Base-by-base conservation (phyloP, 2,888 invertebrate species). In the Andrena praecox region DNA sequence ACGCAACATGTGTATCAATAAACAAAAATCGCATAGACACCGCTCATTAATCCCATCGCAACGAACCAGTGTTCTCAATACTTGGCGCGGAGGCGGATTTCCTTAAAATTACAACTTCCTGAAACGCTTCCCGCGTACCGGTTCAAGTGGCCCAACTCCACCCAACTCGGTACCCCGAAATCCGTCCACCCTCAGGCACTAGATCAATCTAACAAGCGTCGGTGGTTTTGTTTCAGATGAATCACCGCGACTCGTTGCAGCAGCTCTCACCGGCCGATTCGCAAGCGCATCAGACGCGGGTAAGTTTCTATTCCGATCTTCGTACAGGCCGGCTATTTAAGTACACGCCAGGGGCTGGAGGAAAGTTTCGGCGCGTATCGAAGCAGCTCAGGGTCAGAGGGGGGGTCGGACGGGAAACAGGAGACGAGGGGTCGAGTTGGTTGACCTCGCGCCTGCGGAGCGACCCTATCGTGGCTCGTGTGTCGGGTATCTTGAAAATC, bases 401-500 rank as follows among this genome's bases (percentile, higher is more conserved):
- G 68, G 27, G 56, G 31, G 42, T 35, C 27, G n/a, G 2, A 10
- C 20, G 8, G 50, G 54, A 27, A 56, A 10, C 56, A 10, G 50
- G 12, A 42, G 42, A 52, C 78, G 68, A n/a, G 77, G 82, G 87
- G 75, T 86, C 80, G 89, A 76, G 89, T 88, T 87, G 80, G 80
- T 86, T 88, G 88, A 87, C 87, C 86, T 72, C 86, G 73, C 70
- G 74, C 68, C 75, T 72, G 68, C 60, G n/a, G 48, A 59, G 76
- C 80, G 56, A 76, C 77, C 73, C 82, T 77, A 80, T 59, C 77
- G 74, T 67, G 73, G 74, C 64, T 78, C 77, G 87, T 82, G 81
- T 87, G 82, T 74, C 75, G 88, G 85, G 69, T 88, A 88, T 88
- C 88, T 89, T 89, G 87, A 87, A 88, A 89, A 88, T 88, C 89